Evolutionary conservation across 2,113 vertebrate species (phyloP).

Genomic region (Oryzias woworae): DNA sequence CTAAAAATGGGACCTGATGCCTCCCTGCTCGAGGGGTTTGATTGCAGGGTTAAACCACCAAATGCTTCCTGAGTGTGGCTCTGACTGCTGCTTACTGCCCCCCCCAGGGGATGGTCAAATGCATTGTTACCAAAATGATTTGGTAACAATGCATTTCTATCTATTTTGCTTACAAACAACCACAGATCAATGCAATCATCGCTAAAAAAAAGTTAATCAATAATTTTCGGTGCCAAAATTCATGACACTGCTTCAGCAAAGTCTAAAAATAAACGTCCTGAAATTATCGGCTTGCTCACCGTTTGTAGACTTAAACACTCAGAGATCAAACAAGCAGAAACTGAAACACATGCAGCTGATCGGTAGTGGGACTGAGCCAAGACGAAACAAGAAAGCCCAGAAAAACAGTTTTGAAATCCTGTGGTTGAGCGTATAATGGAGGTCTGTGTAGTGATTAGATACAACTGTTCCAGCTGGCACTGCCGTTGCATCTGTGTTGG

Average conservation of each 20-base stretch:
- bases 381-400: slow-evolving; percentile 25
- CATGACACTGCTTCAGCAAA: background rate
- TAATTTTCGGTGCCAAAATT: slow-evolving; percentile 11
- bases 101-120: too few relatives aligned
- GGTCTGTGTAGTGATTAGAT: slow-evolving; percentile 55
- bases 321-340: slow-evolving; percentile 10
- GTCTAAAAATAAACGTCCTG: slow-evolving; percentile 7
- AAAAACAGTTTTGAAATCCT: slow-evolving; percentile 46
- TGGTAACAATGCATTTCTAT: too few relatives aligned
- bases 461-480: slow-evolving; percentile 46
- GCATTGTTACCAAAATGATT: too few relatives aligned
- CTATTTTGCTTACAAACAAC: too few relatives aligned
- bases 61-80: too few relatives aligned
- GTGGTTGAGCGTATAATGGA: slow-evolving; percentile 44
- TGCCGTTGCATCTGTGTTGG: slow-evolving; percentile 23
- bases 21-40: too few relatives aligned
- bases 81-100: too few relatives aligned
- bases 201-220: slow-evolving; percentile 6
- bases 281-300: slow-evolving; percentile 4
- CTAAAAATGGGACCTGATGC: too few relatives aligned
- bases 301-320: slow-evolving; percentile 1
- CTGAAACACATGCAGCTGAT: slow-evolving; percentile 8
- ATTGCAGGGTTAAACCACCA: too few relatives aligned
- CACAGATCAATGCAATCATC: background rate
- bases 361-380: background rate